Base-by-base conservation (phyloP, 2,888 invertebrate species). In the Rhingia campestris region DNA sequence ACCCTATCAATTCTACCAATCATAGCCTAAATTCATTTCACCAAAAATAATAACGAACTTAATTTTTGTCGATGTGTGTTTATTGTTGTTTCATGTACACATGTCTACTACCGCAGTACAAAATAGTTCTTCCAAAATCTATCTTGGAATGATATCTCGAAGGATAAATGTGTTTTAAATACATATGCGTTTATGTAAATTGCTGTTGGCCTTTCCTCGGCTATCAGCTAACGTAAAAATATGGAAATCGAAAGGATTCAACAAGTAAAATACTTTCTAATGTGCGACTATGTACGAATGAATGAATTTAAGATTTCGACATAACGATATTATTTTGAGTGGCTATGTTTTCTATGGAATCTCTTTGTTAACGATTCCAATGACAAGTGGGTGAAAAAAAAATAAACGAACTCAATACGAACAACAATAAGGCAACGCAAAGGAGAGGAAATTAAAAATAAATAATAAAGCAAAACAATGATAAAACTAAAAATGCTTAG, bases 401-500 rank as follows among this genome's bases (percentile, higher is more conserved):
- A 14, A n/a, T n/a, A 14, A 49, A 14, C 12, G 22, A 56, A 80
- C 45, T 51, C 51, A 63, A 22, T 49, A 30, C 37, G 59, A 7
- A 6, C 32, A 45, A 58, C 35, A 56, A 56, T 56, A 22, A 39
- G 54, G 54, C 54, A 63, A 64, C 30, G 14, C 12, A 3, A 64
- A 72, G 43, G 75, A 56, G 51, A 67, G 39, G 43, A 77, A 22
- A 54, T 64, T 67, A 67, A 61, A 76, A 67, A 73, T 61, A 75
- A 84, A 74, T 79, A 84, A 74, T 79, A 69, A 67, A 53, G 69
- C 67, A 67, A 84, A 85, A 72, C 49, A 75, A 54, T 58, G 56
- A 66, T 58, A 66, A 4, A 45, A 33, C 14, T 39, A 47, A 43
- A 67, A 53, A 72, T 61, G 39, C 73, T 87, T 86, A 91, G 87